Conservation (phyloP, 2,797 vertebrate genomes). For the Coregonus sp. region DNA sequence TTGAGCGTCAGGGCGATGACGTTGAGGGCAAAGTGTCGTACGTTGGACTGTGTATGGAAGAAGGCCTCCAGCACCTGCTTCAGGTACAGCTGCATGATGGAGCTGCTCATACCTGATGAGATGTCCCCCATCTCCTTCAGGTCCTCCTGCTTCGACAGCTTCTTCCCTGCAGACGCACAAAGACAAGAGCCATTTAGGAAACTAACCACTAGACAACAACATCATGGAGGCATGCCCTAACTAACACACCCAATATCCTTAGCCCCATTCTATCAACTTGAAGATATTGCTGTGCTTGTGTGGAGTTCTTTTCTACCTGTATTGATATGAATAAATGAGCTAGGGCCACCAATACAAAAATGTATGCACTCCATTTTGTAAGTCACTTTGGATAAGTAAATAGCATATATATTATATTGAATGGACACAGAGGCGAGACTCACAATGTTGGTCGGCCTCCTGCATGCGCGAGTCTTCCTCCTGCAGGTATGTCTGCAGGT, state of each 20-base stretch:
- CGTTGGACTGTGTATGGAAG: constrained; percentile 91
- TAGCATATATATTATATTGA: not conserved
- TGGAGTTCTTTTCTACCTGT: not conserved
- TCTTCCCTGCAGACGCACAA: constrained; percentile 85
- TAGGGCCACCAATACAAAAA: too few species aligned
- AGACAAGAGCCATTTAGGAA: constrained; percentile 1
- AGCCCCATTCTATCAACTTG: not conserved
- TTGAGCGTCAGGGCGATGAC: constrained; percentile 94
- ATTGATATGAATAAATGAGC: not conserved
- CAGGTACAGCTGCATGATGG: constrained; percentile 99
- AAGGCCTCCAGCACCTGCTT: constrained; percentile 97
- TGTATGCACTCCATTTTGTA: too few species aligned
- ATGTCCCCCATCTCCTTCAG: constrained; percentile 99
- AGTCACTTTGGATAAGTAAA: not conserved
- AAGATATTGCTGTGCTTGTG: not conserved
- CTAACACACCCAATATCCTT: too few species aligned
- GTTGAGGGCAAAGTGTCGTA: constrained; percentile 92
- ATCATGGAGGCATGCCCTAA: too few species aligned
- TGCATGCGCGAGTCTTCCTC: constrained; percentile 98
- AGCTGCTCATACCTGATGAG: constrained; percentile 98
- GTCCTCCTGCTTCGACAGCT: constrained; percentile 92
- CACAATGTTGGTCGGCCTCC: constrained; percentile 95
- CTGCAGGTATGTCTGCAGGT: constrained; percentile 96
- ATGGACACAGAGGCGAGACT: constrained; percentile 60
- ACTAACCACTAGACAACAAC: too few species aligned